These are phyloP conservation scores for Mycteria americana DNA, from an alignment of 2,797 vertebrate species.

Conservation along the genomic window DNA sequence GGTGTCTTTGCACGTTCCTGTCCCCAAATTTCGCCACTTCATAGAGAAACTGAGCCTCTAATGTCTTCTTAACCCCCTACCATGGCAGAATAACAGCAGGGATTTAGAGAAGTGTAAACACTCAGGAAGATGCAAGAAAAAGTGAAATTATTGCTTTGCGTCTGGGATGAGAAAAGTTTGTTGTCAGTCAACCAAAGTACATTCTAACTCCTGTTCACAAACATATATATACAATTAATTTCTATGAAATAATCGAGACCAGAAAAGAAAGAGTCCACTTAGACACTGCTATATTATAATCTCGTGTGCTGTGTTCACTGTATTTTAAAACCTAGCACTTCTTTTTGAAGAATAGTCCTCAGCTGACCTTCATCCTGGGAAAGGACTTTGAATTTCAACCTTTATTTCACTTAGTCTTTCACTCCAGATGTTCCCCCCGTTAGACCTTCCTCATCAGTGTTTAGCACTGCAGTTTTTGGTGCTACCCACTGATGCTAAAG, in stretches of 20 bases:
- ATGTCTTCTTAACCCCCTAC: constrained; percentile 28
- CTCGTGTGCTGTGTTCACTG: neutral
- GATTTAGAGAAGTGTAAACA: constrained; percentile 60
- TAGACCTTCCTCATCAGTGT: neutral
- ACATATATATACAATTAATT: constrained; percentile 54
- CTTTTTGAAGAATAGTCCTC: neutral
- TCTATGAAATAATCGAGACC: constrained; percentile 12
- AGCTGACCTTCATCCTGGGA: neutral
- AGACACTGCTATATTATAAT: neutral
- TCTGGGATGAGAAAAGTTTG: constrained; percentile 62
- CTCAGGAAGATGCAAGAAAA: constrained; percentile 56
- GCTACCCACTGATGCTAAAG: neutral
- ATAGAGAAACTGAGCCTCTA: constrained; percentile 21
- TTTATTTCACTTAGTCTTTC: neutral
- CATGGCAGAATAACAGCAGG: constrained; percentile 51
- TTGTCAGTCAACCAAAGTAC: constrained; percentile 57
- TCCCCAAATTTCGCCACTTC: constrained; percentile 19
- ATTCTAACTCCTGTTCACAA: constrained; percentile 49
- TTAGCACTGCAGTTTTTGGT: neutral
- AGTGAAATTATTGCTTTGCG: constrained; percentile 45
- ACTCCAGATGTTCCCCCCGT: neutral
- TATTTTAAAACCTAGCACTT: constrained; percentile 6
- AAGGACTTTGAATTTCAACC: neutral
- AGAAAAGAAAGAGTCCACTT: constrained; percentile 1
- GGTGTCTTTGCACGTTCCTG: neutral